Evolutionary conservation across 2,888 invertebrate genomes (phyloP).

Genomic region (Pachymerium ferrugineum): DNA sequence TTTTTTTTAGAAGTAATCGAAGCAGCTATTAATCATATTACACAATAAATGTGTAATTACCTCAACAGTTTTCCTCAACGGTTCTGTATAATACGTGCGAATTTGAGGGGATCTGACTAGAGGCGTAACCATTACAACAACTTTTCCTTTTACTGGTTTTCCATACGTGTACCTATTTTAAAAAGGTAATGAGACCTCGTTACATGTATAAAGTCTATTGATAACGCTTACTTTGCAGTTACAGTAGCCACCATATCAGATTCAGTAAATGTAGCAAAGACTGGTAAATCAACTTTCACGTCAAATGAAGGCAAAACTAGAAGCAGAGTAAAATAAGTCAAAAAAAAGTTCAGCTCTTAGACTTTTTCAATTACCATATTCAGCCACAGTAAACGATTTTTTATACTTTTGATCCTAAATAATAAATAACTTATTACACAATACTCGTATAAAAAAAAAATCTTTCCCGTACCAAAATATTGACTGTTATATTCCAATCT

Average conservation of each 20-base stretch:
- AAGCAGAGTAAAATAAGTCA: background rate
- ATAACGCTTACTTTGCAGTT: slow-evolving; percentile 69
- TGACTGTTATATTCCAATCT: slow-evolving; percentile 74
- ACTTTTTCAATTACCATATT: slow-evolving; percentile 55
- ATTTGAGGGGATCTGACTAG: slow-evolving; percentile 71
- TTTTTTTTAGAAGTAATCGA: background rate
- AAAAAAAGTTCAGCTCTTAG: no score
- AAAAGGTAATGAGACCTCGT: background rate
- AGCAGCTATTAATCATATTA: background rate
- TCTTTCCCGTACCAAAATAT: slow-evolving; percentile 49
- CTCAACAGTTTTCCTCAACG: slow-evolving; percentile 49
- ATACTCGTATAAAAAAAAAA: background rate
- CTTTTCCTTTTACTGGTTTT: slow-evolving; percentile 76
- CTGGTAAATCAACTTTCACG: slow-evolving; percentile 73
- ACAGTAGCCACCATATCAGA: slow-evolving; percentile 71
- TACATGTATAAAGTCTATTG: background rate
- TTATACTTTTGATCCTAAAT: slow-evolving; percentile 57
- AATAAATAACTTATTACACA: background rate
- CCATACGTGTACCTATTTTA: slow-evolving; percentile 71
- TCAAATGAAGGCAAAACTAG: slow-evolving; percentile 87
- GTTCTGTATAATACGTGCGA: slow-evolving; percentile 67
- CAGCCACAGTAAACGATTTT: slow-evolving; percentile 73
- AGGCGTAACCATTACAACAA: slow-evolving; percentile 76
- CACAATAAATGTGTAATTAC: slow-evolving; percentile 16
- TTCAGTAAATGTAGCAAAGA: slow-evolving; percentile 74